Evolutionary conservation across 2,113 vertebrate genomes (phyloP).

Genomic region (Amia ocellicauda): DNA sequence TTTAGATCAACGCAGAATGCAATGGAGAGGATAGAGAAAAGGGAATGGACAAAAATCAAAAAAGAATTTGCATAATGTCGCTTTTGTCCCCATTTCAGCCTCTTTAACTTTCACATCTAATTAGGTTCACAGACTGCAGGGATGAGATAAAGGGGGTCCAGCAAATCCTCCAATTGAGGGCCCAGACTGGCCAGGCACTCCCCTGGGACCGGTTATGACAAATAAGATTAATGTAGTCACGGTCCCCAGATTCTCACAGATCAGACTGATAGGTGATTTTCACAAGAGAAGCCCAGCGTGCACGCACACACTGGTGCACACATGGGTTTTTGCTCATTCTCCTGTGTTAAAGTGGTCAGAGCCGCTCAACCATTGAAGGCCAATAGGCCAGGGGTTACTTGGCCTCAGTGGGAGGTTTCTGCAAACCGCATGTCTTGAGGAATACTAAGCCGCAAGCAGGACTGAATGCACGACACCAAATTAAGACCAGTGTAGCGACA

Average conservation of each 20-base stretch:
- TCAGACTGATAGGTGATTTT: slow-evolving; percentile 45
- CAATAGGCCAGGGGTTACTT: slow-evolving; percentile 25
- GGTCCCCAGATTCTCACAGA: slow-evolving; percentile 41
- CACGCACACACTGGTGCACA: slow-evolving; percentile 6
- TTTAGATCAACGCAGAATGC: slow-evolving; percentile 27
- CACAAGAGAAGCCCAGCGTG: slow-evolving; percentile 38
- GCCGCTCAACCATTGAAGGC: slow-evolving; percentile 26
- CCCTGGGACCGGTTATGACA: slow-evolving; percentile 46
- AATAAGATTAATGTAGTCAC: slow-evolving; percentile 52
- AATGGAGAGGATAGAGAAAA: slow-evolving; percentile 19
- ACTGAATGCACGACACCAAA: too few relatives aligned
- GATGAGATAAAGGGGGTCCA: slow-evolving; percentile 49
- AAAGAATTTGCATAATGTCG: slow-evolving; percentile 59
- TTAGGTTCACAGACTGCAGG: slow-evolving; percentile 60
- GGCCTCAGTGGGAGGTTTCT: slow-evolving; percentile 10
- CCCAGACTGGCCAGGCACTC: slow-evolving; percentile 23
- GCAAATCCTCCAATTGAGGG: slow-evolving; percentile 25
- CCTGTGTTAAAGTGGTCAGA: slow-evolving; percentile 11
- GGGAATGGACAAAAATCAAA: slow-evolving; percentile 57
- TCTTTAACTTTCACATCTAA: slow-evolving; percentile 61
- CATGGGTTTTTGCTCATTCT: background rate
- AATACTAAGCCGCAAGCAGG: too few relatives aligned
- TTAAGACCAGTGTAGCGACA: too few relatives aligned
- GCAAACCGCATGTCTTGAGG: background rate
- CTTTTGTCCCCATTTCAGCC: slow-evolving; percentile 56